Base-by-base conservation (phyloP, 2,113 vertebrate genomes). In the Gasterosteus nipponicus region DNA sequence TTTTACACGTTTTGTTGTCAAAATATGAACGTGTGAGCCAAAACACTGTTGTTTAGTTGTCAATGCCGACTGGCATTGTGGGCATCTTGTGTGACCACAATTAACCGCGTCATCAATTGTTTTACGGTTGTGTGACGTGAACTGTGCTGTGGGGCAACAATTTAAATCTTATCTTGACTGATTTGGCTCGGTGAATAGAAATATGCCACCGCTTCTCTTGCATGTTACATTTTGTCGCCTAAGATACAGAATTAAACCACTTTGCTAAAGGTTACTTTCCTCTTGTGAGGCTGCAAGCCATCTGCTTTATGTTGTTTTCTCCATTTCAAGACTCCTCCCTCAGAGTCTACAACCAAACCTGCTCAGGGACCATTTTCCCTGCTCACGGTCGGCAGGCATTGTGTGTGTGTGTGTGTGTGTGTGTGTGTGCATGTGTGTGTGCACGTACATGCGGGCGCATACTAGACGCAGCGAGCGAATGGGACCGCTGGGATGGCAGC, bases 401-500 rank as follows among this genome's bases (percentile, higher is more conserved):
- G 11, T 7, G 51, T n/a, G 7, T 41, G 39, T 41, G 39, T 56
- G 53, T 73, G 38, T 75, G 56, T 59, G 10, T 38, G 11, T 41
- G 38, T 47, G 10, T 56, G 35, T 10, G 39, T 63, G 38, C n/a
- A n/a, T 38, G 59, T 18, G 14, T 33, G 8, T 35, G 47, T 54
- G 12, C 51, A 51, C 8, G 41, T 60, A 14, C 18, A 53, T 18
- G 19, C 16, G 16, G 53, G 41, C 18, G 44, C 35, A 26, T 56
- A 14, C 70, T 1, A 61, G 61, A 5, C 64, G 4, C 19, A 49
- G 68, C 62, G 39, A 38, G 56, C 29, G 33, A 73, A 70, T 46
- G 15, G 12, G 41, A 70, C 82, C 76, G 15, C 41, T 39, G 66
- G 53, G 78, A 81, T 59, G 57, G 80, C 53, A 49, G 62, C 69